phyloP scores from a whole-genome alignment of 2,888 invertebrate genomes.

The Eristalis tenax region DNA sequence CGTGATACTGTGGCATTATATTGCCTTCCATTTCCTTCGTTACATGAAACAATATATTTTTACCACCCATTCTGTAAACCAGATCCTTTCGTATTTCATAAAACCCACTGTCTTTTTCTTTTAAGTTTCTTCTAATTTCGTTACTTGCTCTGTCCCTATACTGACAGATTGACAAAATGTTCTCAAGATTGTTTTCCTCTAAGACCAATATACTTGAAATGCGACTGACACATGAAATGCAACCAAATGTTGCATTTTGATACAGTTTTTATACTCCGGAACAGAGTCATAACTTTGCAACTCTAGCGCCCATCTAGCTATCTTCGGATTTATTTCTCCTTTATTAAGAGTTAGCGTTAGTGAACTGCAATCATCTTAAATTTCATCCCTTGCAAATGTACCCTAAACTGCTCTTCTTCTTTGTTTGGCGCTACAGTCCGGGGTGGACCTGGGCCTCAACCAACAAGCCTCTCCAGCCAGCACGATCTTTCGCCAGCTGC shows the following conservation, averaged over 20 bases:
- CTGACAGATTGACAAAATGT: slow-evolving; percentile 41
- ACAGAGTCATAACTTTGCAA: slow-evolving; percentile 33
- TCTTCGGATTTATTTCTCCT: slow-evolving; percentile 72
- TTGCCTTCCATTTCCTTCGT: slow-evolving; percentile 5
- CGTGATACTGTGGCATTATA: slow-evolving; percentile 26
- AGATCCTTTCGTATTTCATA: too few relatives aligned
- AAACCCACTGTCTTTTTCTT: too few relatives aligned
- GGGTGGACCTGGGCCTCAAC: too few relatives aligned
- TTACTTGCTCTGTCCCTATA: slow-evolving; percentile 22
- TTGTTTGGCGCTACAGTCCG: too few relatives aligned
- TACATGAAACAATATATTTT: too few relatives aligned
- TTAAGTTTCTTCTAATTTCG: slow-evolving; percentile 14
- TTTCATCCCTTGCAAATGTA: slow-evolving; percentile 70
- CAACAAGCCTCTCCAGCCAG: too few relatives aligned
- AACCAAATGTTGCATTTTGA: too few relatives aligned
- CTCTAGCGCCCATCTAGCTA: slow-evolving; percentile 71
- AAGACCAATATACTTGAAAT: too few relatives aligned
- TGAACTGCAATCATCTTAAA: slow-evolving; percentile 56
- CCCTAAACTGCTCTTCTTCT: too few relatives aligned
- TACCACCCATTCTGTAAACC: too few relatives aligned
- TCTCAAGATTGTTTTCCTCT: slow-evolving; percentile 56
- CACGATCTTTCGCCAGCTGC: too few relatives aligned
- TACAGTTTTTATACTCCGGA: not conserved
- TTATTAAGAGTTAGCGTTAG: slow-evolving; percentile 57
- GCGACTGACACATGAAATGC: too few relatives aligned